Evolutionary conservation across 2,113 vertebrate genomes (phyloP).

Genomic region (Pelobates fuscus): DNA sequence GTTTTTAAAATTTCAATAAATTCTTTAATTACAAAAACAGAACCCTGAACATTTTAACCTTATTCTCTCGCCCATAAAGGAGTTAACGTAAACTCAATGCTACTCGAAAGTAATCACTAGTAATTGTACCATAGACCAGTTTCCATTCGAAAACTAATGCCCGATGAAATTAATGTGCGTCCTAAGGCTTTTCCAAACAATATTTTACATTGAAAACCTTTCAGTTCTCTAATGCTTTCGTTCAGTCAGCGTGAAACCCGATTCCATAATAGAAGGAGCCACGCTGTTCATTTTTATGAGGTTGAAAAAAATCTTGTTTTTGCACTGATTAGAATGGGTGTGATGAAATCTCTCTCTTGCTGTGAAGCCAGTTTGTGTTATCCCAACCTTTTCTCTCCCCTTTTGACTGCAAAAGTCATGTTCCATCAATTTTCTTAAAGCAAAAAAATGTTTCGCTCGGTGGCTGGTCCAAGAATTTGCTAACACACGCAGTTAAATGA

Average conservation of each 20-base stretch:
- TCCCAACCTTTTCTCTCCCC: background rate
- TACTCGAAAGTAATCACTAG: background rate
- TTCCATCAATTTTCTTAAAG: background rate
- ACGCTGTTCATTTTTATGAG: slow-evolving; percentile 10
- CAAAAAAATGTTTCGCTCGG: background rate
- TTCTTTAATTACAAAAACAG: too few relatives aligned
- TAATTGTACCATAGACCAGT: background rate
- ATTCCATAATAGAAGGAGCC: slow-evolving; percentile 15
- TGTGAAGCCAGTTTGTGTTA: background rate
- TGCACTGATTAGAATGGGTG: slow-evolving; percentile 2
- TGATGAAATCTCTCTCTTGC: slow-evolving; percentile 8
- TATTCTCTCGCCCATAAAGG: background rate
- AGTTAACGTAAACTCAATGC: background rate
- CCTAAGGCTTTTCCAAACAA: background rate
- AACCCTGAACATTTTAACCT: too few relatives aligned
- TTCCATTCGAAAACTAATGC: slow-evolving; percentile 8
- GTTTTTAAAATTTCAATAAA: too few relatives aligned
- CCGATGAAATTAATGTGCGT: slow-evolving; percentile 31
- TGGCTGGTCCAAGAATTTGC: background rate
- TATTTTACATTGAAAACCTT: slow-evolving; percentile 9
- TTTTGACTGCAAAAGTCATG: background rate
- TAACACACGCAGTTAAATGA: background rate
- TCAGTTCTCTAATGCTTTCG: background rate
- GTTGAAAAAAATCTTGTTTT: background rate
- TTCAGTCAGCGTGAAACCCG: slow-evolving; percentile 1